These are phyloP conservation scores for Engystomops pustulosus DNA, from an alignment of 2,113 vertebrate species.

Conservation along the genomic window DNA sequence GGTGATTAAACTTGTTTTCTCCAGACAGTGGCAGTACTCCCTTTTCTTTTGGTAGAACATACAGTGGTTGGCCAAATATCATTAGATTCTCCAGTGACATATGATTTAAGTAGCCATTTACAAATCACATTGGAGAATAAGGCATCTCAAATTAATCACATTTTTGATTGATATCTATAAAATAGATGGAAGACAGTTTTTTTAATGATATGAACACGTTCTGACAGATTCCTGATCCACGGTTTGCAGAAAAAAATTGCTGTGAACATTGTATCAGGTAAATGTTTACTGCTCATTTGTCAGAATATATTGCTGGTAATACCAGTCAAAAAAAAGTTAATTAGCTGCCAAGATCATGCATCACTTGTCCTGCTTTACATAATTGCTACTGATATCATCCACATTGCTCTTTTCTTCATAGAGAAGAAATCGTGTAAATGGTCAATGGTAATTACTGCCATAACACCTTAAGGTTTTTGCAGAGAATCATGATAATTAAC, in stretches of 20 bases:
- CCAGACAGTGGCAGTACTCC: no score
- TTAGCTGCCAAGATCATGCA: conserved; percentile 58
- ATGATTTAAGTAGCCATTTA: no score
- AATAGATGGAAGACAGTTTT: no score
- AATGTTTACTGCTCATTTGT: conserved; percentile 58
- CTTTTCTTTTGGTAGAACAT: no score
- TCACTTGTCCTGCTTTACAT: conserved; percentile 20
- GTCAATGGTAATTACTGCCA: neutral
- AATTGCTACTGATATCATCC: conserved; percentile 45
- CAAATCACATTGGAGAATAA: no score
- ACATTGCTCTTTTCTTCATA: conserved; percentile 54
- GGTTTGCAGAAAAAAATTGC: conserved; percentile 64
- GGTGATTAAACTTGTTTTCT: no score
- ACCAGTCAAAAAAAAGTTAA: conserved; percentile 51
- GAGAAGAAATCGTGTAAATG: conserved; percentile 38
- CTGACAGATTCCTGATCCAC: conserved; percentile 56
- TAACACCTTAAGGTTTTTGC: conserved; percentile 46
- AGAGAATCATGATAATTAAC: neutral
- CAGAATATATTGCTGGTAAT: conserved; percentile 60
- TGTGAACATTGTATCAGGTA: conserved; percentile 61
- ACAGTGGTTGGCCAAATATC: no score
- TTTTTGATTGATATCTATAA: no score
- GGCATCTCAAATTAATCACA: no score
- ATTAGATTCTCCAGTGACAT: no score
- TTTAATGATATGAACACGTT: neutral